Percentiles rank a stretch among this genome's conserved stretches.
Conservation (phyloP, 1,140 invertebrate species). For the Drosophila albomicans region DNA sequence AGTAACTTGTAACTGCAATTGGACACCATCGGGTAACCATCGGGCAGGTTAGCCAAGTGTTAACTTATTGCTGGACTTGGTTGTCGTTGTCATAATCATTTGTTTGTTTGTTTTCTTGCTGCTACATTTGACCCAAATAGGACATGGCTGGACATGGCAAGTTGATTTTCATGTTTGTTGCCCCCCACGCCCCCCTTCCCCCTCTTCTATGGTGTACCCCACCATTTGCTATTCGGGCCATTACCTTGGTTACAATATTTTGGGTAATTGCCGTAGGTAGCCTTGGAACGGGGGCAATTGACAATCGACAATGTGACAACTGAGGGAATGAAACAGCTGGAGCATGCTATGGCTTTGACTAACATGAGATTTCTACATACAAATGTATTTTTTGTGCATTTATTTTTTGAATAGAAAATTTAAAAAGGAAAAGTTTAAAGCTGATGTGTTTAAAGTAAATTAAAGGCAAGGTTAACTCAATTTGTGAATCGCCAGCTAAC, state of each 20-base stretch:
- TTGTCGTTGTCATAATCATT: constrained; percentile 38
- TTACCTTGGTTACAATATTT: constrained; percentile 38
- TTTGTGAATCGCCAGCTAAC: too few species aligned
- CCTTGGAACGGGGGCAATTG: constrained; percentile 1
- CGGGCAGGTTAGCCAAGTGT: constrained; percentile 28
- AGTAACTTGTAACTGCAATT: background rate
- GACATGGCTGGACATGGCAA: constrained; percentile 48
- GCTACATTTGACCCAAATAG: constrained; percentile 63
- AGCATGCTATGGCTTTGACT: background rate
- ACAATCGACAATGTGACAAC: constrained; percentile 24
- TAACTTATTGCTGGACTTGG: constrained; percentile 35
- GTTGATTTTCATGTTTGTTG: constrained; percentile 46
- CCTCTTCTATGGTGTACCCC: background rate
- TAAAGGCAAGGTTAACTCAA: background rate
- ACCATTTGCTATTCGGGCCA: constrained; percentile 8
- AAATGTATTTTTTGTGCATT: background rate
- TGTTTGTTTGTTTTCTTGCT: constrained; percentile 1
- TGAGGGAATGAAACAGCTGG: constrained; percentile 23
- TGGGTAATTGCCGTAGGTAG: constrained; percentile 19
- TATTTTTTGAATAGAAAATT: background rate
- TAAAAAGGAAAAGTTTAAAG: background rate
- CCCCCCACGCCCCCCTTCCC: background rate
- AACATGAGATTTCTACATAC: background rate
- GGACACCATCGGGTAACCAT: background rate
- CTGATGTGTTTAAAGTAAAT: background rate